Conservation (phyloP, 2,888 invertebrate genomes). For the Eilema caniola region DNA sequence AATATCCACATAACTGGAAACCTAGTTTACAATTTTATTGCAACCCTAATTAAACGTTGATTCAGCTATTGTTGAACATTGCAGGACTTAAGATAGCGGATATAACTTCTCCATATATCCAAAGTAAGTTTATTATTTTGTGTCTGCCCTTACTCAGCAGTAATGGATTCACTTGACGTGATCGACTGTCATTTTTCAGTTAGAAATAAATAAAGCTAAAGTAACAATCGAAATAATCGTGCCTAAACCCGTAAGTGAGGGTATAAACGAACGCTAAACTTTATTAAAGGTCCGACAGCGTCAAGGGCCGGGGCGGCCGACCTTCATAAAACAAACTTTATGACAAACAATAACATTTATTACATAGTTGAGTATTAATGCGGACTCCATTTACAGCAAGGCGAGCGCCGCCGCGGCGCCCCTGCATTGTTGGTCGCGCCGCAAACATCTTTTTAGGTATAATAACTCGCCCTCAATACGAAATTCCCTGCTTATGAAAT, state of each 20-base stretch:
- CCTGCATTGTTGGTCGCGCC: slow-evolving; percentile 66
- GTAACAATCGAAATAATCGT: slow-evolving; percentile 62
- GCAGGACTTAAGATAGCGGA: slow-evolving; percentile 62
- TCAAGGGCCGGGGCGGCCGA: slow-evolving; percentile 68
- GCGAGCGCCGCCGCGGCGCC: slow-evolving; percentile 70
- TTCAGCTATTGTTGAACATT: slow-evolving; percentile 66
- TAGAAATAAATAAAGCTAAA: slow-evolving; percentile 46
- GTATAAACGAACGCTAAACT: slow-evolving; percentile 71
- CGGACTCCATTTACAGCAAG: slow-evolving; percentile 78
- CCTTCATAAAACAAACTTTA: slow-evolving; percentile 84
- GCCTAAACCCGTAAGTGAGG: slow-evolving; percentile 62
- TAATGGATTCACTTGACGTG: slow-evolving; percentile 55
- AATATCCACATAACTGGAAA: slow-evolving; percentile 56
- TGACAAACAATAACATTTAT: slow-evolving; percentile 86
- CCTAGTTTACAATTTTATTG: slow-evolving; percentile 64
- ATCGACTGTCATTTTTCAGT: slow-evolving; percentile 43
- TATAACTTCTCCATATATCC: slow-evolving; percentile 72
- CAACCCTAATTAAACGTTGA: slow-evolving; percentile 73
- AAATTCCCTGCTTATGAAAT: slow-evolving; percentile 59
- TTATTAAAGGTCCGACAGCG: slow-evolving; percentile 75
- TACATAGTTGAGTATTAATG: slow-evolving; percentile 83
- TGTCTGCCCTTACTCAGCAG: slow-evolving; percentile 60
- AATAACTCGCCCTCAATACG: slow-evolving; percentile 57
- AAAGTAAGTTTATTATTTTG: slow-evolving; percentile 72
- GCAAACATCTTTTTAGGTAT: slow-evolving; percentile 64